Percentiles rank a stretch among this genome's conserved stretches.
Evolutionary conservation across 2,888 invertebrate species (phyloP).

Genomic region (Baccha elongata): DNA sequence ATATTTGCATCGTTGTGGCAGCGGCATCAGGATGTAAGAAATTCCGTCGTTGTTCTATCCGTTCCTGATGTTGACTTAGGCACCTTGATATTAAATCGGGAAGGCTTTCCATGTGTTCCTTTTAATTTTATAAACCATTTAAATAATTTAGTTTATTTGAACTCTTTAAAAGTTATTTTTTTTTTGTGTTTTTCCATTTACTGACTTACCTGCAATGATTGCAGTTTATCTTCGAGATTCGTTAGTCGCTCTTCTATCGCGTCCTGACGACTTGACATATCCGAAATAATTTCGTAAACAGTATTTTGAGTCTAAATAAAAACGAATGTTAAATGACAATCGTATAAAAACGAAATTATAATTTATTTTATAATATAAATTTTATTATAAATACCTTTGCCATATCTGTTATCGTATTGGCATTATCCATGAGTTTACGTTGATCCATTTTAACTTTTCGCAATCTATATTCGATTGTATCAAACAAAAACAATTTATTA

Average conservation of each 20-base stretch:
- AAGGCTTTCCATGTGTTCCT: conserved; percentile 92
- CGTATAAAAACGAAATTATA: neutral
- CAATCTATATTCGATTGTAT: conserved; percentile 85
- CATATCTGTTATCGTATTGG: conserved; percentile 99
- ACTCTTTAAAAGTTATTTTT: conserved; percentile 8
- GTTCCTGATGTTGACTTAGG: conserved; percentile 89
- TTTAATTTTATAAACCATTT: too few species aligned
- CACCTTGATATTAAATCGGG: conserved; percentile 92
- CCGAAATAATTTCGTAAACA: conserved; percentile 98
- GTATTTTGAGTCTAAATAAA: conserved; percentile 97
- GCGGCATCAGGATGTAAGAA: conserved; percentile 95
- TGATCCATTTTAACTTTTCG: conserved; percentile 99
- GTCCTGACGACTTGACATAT: conserved; percentile 97
- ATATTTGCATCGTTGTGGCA: conserved; percentile 84
- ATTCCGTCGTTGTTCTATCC: conserved; percentile 91
- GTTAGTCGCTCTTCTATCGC: conserved; percentile 95
- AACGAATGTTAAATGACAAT: too few species aligned
- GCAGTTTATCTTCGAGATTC: conserved; percentile 95
- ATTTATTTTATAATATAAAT: neutral
- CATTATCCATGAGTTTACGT: conserved; percentile 99
- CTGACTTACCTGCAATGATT: conserved; percentile 87
- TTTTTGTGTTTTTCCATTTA: neutral
- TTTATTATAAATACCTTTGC: conserved; percentile 90
- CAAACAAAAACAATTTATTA: conserved; percentile 41
- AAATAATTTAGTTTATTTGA: too few species aligned